Evolutionary conservation across 2,888 invertebrate species (phyloP).

Genomic region (Dynastes tityus): DNA sequence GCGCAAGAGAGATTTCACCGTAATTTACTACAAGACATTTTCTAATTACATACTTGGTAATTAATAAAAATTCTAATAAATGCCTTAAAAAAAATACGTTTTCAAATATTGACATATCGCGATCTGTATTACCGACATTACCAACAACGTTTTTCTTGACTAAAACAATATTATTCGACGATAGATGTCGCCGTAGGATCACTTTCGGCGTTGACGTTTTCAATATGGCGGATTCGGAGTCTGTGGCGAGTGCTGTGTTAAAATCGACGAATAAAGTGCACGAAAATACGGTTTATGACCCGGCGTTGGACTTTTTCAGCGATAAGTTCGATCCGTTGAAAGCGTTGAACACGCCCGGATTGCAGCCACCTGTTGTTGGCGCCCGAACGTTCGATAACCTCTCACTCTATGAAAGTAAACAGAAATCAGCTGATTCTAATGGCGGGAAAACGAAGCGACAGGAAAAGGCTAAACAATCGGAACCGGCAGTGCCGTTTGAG

Average conservation of each 20-base stretch:
- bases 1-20: slow-evolving; percentile 40
- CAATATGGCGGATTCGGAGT: slow-evolving; percentile 36
- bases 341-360: slow-evolving; percentile 77
- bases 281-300: slow-evolving; percentile 64
- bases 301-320: slow-evolving; percentile 73
- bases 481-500: slow-evolving; percentile 37
- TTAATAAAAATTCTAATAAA: background rate
- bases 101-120: background rate
- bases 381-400: slow-evolving; percentile 82
- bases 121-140: background rate
- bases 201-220: background rate
- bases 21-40: background rate
- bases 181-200: slow-evolving; percentile 42
- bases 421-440: slow-evolving; percentile 35
- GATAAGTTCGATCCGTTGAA: slow-evolving; percentile 80
- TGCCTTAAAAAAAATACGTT: background rate
- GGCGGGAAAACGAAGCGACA: slow-evolving; percentile 30
- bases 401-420: slow-evolving; percentile 73
- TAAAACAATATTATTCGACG: background rate
- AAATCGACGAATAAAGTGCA: slow-evolving; percentile 51
- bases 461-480: background rate
- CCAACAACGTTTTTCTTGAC: background rate
- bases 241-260: background rate
- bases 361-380: slow-evolving; percentile 73
- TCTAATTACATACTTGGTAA: background rate